Evolutionary conservation across 2,113 vertebrate genomes (phyloP).

Genomic region (Pyrgilauda ruficollis): DNA sequence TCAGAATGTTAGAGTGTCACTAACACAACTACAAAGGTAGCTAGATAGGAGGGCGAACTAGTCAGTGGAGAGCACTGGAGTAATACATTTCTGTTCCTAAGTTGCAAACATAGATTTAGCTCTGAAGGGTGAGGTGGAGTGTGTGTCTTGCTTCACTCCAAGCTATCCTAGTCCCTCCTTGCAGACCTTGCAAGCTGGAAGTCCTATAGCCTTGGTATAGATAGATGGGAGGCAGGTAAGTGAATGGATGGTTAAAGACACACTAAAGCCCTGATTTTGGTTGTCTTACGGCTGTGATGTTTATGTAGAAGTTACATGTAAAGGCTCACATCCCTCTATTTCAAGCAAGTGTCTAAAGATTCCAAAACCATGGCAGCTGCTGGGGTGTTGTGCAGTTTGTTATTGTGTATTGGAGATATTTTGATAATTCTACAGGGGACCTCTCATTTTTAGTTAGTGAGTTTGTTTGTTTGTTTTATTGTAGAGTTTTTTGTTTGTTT

Average conservation of each 20-base stretch:
- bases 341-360: background rate
- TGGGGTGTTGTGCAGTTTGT: background rate
- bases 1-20: background rate
- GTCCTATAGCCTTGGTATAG: background rate
- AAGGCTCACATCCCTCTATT: background rate
- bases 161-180: background rate
- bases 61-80: background rate
- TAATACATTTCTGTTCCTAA: background rate
- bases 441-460: background rate
- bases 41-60: background rate
- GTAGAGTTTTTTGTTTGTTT: too few species aligned
- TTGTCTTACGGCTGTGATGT: background rate
- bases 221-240: background rate
- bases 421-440: background rate
- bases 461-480: background rate
- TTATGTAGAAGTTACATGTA: background rate
- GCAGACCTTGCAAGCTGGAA: background rate
- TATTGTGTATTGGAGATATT: background rate
- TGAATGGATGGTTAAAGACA: background rate
- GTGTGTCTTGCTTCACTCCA: background rate
- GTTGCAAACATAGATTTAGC: background rate
- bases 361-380: background rate
- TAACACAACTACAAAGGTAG: background rate
- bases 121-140: background rate
- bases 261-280: background rate